Evolutionary conservation across 2,113 vertebrate genomes (phyloP).

Genomic region (Orycteropus afer): DNA sequence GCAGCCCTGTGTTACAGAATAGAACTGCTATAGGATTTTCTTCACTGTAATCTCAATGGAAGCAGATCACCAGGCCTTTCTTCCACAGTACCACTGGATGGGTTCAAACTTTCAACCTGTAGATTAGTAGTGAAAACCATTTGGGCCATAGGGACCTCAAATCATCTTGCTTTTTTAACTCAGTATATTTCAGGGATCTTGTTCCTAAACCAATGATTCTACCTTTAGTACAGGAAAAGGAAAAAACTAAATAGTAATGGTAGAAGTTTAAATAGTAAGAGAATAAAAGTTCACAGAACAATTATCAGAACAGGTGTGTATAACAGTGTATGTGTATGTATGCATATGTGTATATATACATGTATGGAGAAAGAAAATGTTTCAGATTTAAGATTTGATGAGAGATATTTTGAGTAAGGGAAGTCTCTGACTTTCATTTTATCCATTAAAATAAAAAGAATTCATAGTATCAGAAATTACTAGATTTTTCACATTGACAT

Average conservation of each 20-base stretch:
- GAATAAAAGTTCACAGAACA: slow-evolving; percentile 35
- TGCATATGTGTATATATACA: not conserved
- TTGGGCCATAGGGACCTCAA: not conserved
- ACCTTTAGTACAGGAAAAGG: not conserved
- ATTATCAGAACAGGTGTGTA: not conserved
- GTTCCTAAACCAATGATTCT: not conserved
- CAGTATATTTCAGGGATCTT: not conserved
- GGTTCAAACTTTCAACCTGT: not conserved
- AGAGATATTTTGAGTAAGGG: not conserved
- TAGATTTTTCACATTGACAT: not conserved
- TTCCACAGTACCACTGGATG: not conserved
- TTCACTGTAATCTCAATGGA: not conserved
- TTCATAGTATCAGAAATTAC: not conserved
- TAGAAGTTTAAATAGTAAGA: slow-evolving; percentile 8
- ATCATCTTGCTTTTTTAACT: not conserved
- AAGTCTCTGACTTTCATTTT: slow-evolving; percentile 31
- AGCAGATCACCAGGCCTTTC: too few relatives aligned
- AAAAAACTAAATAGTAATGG: slow-evolving; percentile 10
- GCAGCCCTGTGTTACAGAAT: not conserved
- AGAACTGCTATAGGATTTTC: not conserved
- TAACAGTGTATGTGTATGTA: not conserved
- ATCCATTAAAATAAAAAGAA: slow-evolving; percentile 47
- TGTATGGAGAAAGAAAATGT: not conserved
- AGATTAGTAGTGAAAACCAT: not conserved
- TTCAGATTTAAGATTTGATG: slow-evolving; percentile 34